Base-by-base conservation (phyloP, 2,797 vertebrate species). In the Rhinoraja longicauda region DNA sequence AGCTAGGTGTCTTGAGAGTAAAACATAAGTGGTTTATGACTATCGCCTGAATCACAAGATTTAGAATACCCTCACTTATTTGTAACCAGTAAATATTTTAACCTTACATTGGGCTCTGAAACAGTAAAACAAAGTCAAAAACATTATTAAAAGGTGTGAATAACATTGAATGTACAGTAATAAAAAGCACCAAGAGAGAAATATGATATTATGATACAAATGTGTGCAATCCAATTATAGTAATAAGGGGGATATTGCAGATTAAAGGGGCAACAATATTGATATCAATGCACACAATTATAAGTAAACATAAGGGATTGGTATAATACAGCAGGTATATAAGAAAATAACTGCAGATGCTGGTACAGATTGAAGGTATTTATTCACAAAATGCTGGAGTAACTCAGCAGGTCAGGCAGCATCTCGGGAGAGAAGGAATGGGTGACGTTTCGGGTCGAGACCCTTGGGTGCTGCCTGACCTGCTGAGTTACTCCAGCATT, bases 11-110 rank as follows among this genome's bases (percentile, higher is more conserved):
- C 64, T 39, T 29, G 62, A 90, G 62, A 70, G n/a, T 90, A 32
- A 67, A 90, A 62, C 7, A 19, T 70, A 73, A 92, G 70, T 70
- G 88, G 36, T 73, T 92, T 92, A 92, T 92, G 72, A 70, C 90
- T 75, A 70, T 92, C 90, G 21, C 53, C 90, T n/a, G 70, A 75
- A 45, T 53, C 90, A 53, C 70, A 53, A 45, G 36, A 75, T 75
- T 92, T 92, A 3, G 39, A 73, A 75, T 6, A 53, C 36, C 29
- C 70, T 75, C 29, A n/a, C 90, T 73, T 73, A 19, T 67, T 90
- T 13, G 7, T n/a, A 36, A 84, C 57, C 53, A 84, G 45, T 84
- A 57, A 91, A 91, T 36, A 57, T 53, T 92, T 73, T 92, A 45
- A 92, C 57, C 24, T 45, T 67, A 67, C 9, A 19, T 45, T 2